Percentiles rank a stretch among this genome's conserved stretches.
Evolutionary conservation across 2,797 vertebrate genomes (phyloP).

Genomic region (Zenarchopterus dispar): DNA sequence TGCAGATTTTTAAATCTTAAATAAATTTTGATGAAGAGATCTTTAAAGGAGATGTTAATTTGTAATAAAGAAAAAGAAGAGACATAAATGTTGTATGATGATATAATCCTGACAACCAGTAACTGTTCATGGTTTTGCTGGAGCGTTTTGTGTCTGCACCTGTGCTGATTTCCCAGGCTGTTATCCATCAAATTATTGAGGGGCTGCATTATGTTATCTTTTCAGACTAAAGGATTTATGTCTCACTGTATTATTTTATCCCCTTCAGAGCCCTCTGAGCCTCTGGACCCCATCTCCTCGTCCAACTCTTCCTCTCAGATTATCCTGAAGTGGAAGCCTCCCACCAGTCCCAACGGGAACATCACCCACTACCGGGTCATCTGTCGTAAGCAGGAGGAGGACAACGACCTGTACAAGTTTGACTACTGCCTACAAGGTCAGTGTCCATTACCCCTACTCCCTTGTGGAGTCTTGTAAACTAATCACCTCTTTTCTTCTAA

Average conservation of each 20-base stretch:
- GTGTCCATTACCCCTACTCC: constrained; percentile 2
- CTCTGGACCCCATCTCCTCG: constrained; percentile 91
- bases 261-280: constrained; percentile 89
- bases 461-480: neutral
- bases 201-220: no score
- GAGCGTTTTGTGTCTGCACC: no score
- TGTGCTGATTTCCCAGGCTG: no score
- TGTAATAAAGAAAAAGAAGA: no score
- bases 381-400: constrained; percentile 91
- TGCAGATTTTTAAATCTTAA: no score
- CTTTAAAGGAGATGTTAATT: no score
- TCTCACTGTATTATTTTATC: constrained; percentile 2
- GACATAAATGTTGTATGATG: no score
- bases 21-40: no score
- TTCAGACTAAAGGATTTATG: neutral
- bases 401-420: constrained; percentile 90
- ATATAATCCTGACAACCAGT: no score
- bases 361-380: constrained; percentile 95
- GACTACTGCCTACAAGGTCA: constrained; percentile 97
- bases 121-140: no score
- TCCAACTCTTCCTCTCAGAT: constrained; percentile 97
- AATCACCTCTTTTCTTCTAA: no score
- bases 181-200: no score
- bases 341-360: constrained; percentile 94
- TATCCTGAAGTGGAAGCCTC: constrained; percentile 95